phyloP scores from a whole-genome alignment of 1,140 invertebrate genomes.

The Cherax destructor region DNA sequence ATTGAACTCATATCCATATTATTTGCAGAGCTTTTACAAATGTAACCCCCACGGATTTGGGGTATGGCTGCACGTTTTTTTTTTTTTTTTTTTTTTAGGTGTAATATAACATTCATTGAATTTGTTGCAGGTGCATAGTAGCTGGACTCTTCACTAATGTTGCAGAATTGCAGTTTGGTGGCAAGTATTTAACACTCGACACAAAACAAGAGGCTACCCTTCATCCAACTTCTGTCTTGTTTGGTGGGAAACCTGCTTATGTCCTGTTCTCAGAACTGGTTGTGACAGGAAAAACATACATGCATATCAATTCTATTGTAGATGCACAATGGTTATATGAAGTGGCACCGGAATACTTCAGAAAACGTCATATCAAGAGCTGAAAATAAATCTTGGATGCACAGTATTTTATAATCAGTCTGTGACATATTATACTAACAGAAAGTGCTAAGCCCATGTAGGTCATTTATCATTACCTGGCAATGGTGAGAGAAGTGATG shows the following conservation, averaged over 20 bases:
- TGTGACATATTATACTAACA: too few relatives aligned
- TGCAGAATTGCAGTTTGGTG: conserved; percentile 87
- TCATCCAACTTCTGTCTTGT: conserved; percentile 89
- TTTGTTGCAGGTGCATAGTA: conserved; percentile 80
- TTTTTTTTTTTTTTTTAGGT: too few relatives aligned
- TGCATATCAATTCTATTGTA: conserved; percentile 84
- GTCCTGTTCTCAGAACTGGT: conserved; percentile 95
- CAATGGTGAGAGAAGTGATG: too few relatives aligned
- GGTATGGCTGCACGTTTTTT: too few relatives aligned
- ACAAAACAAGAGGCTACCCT: conserved; percentile 83
- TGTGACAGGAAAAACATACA: conserved; percentile 88
- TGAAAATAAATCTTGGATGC: not conserved
- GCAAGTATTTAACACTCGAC: conserved; percentile 83
- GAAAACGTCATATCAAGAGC: conserved; percentile 64
- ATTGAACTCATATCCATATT: too few relatives aligned
- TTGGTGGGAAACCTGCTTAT: conserved; percentile 83
- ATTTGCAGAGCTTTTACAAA: too few relatives aligned
- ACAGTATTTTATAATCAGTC: too few relatives aligned
- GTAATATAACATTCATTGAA: too few relatives aligned
- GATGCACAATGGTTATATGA: conserved; percentile 85
- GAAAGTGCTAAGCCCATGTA: too few relatives aligned
- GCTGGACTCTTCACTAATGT: conserved; percentile 92
- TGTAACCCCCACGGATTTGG: too few relatives aligned
- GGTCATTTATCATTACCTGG: too few relatives aligned
- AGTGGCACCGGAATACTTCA: conserved; percentile 75